Evolutionary conservation across 2,888 invertebrate species (phyloP).

Genomic region (Eilema griseolum): DNA sequence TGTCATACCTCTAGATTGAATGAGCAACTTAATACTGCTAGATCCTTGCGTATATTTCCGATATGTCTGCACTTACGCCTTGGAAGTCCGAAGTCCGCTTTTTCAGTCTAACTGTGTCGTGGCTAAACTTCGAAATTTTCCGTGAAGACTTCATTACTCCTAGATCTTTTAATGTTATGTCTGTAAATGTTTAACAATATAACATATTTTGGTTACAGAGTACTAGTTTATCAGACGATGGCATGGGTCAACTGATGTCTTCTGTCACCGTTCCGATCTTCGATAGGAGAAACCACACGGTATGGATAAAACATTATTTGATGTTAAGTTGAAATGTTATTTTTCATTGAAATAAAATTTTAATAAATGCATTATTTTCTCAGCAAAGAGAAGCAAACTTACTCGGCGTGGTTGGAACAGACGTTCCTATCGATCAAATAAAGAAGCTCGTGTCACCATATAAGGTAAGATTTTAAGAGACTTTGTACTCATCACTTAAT

Average conservation of each 20-base stretch:
- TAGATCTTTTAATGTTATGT: too few relatives aligned
- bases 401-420: constrained; percentile 98
- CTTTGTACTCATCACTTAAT: neutral
- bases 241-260: constrained; percentile 94
- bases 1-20: too few relatives aligned
- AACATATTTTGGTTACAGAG: constrained; percentile 80
- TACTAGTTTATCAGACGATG: constrained; percentile 89
- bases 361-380: constrained; percentile 48
- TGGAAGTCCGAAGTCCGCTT: too few relatives aligned
- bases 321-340: too few relatives aligned
- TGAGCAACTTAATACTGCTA: too few relatives aligned
- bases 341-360: neutral
- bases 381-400: constrained; percentile 96
- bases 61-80: too few relatives aligned
- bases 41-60: too few relatives aligned
- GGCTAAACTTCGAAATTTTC: too few relatives aligned
- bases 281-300: constrained; percentile 96
- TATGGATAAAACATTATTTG: constrained; percentile 55
- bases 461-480: constrained; percentile 88
- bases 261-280: constrained; percentile 98
- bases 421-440: constrained; percentile 98
- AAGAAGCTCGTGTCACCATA: constrained; percentile 97
- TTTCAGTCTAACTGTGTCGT: too few relatives aligned
- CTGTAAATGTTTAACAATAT: neutral
- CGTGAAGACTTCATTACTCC: too few relatives aligned